Evolutionary conservation across 2,797 vertebrate genomes (phyloP).

Genomic region (Mustela erminea): DNA sequence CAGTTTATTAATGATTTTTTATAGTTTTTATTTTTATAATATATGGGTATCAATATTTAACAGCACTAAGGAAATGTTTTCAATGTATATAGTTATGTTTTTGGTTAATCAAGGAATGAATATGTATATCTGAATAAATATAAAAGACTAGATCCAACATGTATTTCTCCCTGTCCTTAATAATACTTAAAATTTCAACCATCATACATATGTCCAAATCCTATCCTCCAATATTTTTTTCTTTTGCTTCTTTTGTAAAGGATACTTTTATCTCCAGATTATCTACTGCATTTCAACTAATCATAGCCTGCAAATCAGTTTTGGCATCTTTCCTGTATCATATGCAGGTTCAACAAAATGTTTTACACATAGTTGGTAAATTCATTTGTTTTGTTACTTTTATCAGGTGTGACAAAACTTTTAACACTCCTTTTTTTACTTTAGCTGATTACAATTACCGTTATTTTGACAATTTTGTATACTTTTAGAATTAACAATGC

Average conservation of each 20-base stretch:
- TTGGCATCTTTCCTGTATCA: background rate
- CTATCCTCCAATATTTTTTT: background rate
- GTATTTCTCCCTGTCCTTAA: background rate
- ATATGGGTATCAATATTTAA: background rate
- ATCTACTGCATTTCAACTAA: background rate
- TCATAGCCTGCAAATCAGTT: background rate
- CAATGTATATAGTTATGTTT: background rate
- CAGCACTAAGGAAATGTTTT: background rate
- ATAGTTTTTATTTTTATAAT: background rate
- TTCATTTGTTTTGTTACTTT: conserved; percentile 35
- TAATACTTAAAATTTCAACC: background rate
- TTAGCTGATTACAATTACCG: conserved; percentile 56
- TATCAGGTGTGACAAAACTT: conserved; percentile 12
- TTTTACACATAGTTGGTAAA: background rate
- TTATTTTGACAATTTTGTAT: conserved; percentile 59
- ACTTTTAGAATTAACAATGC: conserved; percentile 49
- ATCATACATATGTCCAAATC: background rate
- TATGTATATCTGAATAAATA: background rate
- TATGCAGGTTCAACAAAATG: background rate
- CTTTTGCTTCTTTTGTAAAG: background rate
- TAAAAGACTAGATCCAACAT: background rate
- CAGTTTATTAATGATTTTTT: background rate
- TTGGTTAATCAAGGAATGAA: background rate
- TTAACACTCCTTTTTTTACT: conserved; percentile 22
- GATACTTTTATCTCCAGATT: background rate